These are phyloP conservation scores for Capricornis sumatraensis DNA, from an alignment of 2,113 vertebrate genomes.

Conservation along the genomic window DNA sequence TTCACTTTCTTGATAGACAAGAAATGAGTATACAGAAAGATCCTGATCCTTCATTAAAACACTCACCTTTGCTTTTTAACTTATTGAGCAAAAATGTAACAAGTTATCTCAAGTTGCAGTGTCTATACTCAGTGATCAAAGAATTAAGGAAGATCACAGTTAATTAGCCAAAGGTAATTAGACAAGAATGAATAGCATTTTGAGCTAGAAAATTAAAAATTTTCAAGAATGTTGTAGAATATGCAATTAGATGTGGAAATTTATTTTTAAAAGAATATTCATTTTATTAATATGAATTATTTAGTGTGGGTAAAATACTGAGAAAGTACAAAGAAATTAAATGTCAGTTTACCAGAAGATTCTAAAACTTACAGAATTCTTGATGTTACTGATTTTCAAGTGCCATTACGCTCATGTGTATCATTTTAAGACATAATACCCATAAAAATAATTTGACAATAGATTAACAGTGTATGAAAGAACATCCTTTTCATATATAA, in stretches of 20 bases:
- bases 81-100: background rate
- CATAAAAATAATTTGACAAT: background rate
- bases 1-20: background rate
- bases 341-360: background rate
- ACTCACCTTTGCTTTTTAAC: background rate
- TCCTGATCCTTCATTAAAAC: background rate
- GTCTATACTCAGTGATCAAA: background rate
- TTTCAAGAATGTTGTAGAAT: conserved; percentile 24
- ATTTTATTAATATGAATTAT: conserved; percentile 18
- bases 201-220: background rate
- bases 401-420: background rate
- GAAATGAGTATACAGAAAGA: background rate
- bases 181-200: background rate
- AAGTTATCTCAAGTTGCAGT: background rate
- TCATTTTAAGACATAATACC: background rate
- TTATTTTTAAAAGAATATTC: background rate
- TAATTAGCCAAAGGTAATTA: conserved; percentile 47
- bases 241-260: background rate
- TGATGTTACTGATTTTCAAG: background rate
- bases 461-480: background rate
- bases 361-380: background rate
- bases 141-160: conserved; percentile 20
- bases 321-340: background rate
- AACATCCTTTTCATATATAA: background rate
- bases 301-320: background rate